Conservation (phyloP, 2,113 vertebrate genomes). For the Forbesichthys papilliferus region DNA sequence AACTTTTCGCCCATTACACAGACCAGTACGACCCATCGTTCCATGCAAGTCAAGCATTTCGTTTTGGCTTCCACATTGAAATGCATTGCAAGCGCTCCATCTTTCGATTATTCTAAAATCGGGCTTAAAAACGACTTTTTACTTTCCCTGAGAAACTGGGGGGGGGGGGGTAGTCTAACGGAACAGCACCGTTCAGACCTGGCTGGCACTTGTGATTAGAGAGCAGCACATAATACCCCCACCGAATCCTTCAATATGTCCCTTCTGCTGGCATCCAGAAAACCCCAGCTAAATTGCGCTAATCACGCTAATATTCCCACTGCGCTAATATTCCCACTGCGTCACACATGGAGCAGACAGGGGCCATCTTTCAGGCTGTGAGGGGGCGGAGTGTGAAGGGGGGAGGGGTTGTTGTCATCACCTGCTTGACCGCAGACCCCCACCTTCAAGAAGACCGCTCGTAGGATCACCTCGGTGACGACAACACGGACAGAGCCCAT, state of each 20-base stretch:
- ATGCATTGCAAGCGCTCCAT: no score
- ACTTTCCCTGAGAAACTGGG: no score
- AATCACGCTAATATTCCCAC: constrained; percentile 24
- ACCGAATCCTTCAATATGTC: constrained; percentile 21
- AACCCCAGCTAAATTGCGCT: constrained; percentile 38
- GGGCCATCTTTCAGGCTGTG: constrained; percentile 34
- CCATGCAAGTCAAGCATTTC: no score
- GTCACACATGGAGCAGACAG: constrained; percentile 54
- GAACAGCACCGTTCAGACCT: background rate
- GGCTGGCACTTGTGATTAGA: constrained; percentile 15
- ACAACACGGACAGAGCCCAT: background rate
- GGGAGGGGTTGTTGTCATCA: background rate
- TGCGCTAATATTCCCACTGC: constrained; percentile 21
- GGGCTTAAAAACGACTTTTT: no score
- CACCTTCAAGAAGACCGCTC: background rate
- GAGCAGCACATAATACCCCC: constrained; percentile 25
- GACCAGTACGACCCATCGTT: no score
- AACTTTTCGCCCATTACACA: no score
- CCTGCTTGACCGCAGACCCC: background rate
- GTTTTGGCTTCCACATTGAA: no score
- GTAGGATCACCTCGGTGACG: background rate
- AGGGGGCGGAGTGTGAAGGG: background rate
- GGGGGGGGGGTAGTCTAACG: background rate
- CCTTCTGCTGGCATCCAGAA: constrained; percentile 20
- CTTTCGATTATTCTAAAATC: no score